Conservation (phyloP, 2,797 vertebrate genomes). For the Atherinosoma microstoma region DNA sequence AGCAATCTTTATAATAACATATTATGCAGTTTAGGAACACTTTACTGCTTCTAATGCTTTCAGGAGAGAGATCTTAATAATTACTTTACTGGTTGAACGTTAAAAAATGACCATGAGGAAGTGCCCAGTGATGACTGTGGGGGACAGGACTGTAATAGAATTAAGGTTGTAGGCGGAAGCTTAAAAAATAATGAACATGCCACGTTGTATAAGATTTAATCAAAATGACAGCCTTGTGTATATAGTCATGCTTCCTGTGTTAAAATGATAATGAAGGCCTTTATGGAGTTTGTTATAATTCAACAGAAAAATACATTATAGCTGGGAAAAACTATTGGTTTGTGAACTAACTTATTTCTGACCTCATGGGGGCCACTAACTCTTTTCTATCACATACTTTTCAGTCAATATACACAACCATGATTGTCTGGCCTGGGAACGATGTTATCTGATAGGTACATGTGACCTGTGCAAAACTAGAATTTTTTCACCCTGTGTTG, state of each 20-base stretch:
- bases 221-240: background rate
- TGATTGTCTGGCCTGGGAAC: slow-evolving; percentile 28
- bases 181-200: background rate
- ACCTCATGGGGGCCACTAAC: slow-evolving; percentile 20
- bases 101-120: background rate
- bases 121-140: background rate
- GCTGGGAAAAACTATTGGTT: background rate
- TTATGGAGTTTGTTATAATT: background rate
- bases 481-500: slow-evolving; percentile 11
- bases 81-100: background rate
- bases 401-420: background rate
- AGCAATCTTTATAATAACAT: background rate
- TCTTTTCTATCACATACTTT: slow-evolving; percentile 4
- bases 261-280: background rate
- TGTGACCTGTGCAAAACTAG: slow-evolving; percentile 5
- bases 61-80: background rate
- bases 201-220: background rate
- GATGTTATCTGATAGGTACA: slow-evolving; percentile 17
- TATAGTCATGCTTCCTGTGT: background rate
- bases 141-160: background rate
- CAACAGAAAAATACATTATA: background rate
- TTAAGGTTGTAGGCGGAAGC: background rate
- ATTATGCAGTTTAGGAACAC: background rate
- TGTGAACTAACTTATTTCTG: slow-evolving; percentile 1
- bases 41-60: background rate